Evolutionary conservation across 2,888 invertebrate genomes (phyloP), one percentile per base, ranked within the genome.

Genomic region (Caenorhabditis zanzibari): DNA sequence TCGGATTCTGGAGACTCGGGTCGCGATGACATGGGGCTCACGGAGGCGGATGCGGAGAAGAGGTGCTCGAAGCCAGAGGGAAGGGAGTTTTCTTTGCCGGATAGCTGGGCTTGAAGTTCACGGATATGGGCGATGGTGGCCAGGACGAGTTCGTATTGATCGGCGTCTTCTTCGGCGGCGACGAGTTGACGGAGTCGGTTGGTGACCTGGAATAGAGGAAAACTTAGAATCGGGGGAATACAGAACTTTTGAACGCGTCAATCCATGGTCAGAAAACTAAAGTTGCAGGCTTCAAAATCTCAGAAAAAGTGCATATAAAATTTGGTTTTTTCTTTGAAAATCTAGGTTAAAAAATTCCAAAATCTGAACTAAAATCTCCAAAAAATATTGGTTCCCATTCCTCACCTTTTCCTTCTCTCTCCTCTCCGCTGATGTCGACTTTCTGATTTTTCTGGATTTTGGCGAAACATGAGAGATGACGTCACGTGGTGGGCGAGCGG

Each of bases 341-440:
- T n/a, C n/a, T n/a, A n/a, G n/a, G n/a, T n/a, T n/a, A n/a, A n/a
- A n/a, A n/a, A 19, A 59, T 19, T 59, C n/a, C 35, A 3, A 59
- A 59, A 9, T 22, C 22, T 3, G 1, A 0, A 16, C 5, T 19
- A n/a, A 32, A 28, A 32, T n/a, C n/a, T n/a, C n/a, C n/a, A n/a
- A n/a, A n/a, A n/a, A n/a, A n/a, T n/a, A n/a, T n/a, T n/a, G n/a
- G n/a, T n/a, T 35, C 2, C 16, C n/a, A 19, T 16, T 19, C 74
- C 84, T 12, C n/a, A 88, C 88, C 84, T 88, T 88, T 19, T 84
- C 76, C 71, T 86, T 85, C 52, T 88, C 88, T 38, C 83, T 81
- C 22, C 85, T 47, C 68, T 88, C 88, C 32, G 81, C 84, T 16
- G 85, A 85, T 16, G 69, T 77, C 14, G 75, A 79, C 63, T 88